Conservation (phyloP, 2,113 vertebrate species). For the Cinclus mexicanus region DNA sequence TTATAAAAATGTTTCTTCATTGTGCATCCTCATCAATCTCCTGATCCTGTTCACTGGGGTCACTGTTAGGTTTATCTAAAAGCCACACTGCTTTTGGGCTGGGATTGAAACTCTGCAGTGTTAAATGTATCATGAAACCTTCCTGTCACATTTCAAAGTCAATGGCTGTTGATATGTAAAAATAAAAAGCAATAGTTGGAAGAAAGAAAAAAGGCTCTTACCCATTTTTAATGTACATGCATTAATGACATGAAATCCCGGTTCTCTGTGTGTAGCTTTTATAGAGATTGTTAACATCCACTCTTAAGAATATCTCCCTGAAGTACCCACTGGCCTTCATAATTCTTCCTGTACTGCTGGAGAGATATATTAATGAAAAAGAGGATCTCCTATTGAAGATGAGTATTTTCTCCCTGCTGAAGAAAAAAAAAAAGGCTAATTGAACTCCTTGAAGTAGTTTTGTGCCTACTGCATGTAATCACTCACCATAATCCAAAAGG, state of each 20-base stretch:
- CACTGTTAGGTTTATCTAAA: not conserved
- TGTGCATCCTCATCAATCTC: not conserved
- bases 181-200: constrained; percentile 50
- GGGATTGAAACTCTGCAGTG: not conserved
- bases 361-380: not conserved
- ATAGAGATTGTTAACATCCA: not conserved
- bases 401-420: not conserved
- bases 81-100: not conserved
- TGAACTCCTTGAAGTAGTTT: not conserved
- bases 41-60: not conserved
- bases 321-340: not conserved
- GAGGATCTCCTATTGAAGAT: not conserved
- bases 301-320: not conserved
- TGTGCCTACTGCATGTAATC: not conserved
- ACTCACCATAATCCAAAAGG: not conserved
- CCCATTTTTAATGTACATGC: not conserved
- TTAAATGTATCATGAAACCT: not conserved
- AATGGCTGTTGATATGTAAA: not conserved
- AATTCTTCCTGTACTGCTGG: not conserved
- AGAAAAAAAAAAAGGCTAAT: not conserved
- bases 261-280: not conserved
- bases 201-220: constrained; percentile 31
- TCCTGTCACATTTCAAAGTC: not conserved
- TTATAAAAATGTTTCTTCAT: not conserved
- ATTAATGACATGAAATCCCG: not conserved